Evolutionary conservation across 2,888 invertebrate species (phyloP).

Genomic region (Campaea margaritaria): DNA sequence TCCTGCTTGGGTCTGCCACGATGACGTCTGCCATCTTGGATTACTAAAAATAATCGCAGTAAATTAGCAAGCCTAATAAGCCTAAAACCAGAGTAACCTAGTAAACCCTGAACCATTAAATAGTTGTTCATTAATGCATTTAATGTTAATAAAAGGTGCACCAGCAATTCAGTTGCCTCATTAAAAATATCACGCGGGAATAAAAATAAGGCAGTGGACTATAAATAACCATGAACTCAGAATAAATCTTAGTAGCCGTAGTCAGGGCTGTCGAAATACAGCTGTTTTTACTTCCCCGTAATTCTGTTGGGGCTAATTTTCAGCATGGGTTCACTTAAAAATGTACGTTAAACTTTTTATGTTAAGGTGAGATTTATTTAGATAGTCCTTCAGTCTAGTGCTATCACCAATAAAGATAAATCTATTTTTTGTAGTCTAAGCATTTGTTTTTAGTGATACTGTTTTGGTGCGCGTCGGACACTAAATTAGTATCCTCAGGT

Average conservation of each 20-base stretch:
- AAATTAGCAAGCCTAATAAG: no score
- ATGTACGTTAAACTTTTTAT: not conserved
- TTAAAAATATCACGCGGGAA: constrained; percentile 83
- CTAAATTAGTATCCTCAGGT: no score
- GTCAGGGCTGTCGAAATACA: constrained; percentile 65
- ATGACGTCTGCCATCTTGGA: no score
- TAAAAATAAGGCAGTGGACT: constrained; percentile 77
- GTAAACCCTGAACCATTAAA: not conserved
- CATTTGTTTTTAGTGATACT: no score
- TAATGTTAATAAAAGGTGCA: constrained; percentile 79
- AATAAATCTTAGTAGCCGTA: constrained; percentile 80
- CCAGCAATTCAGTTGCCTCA: constrained; percentile 77
- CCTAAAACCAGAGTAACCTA: not conserved
- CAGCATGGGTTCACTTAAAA: constrained; percentile 8
- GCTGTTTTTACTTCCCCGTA: constrained; percentile 19
- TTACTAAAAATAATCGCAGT: no score
- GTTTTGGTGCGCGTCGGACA: no score
- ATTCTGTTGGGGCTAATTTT: constrained; percentile 24
- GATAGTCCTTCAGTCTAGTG: no score
- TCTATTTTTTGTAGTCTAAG: no score
- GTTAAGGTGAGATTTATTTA: not conserved
- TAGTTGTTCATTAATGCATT: constrained; percentile 58
- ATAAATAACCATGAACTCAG: constrained; percentile 78
- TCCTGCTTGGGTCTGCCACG: no score
- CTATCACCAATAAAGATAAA: no score